phyloP scores from a whole-genome alignment of 2,888 invertebrate species.

The Ophion ellenae region DNA sequence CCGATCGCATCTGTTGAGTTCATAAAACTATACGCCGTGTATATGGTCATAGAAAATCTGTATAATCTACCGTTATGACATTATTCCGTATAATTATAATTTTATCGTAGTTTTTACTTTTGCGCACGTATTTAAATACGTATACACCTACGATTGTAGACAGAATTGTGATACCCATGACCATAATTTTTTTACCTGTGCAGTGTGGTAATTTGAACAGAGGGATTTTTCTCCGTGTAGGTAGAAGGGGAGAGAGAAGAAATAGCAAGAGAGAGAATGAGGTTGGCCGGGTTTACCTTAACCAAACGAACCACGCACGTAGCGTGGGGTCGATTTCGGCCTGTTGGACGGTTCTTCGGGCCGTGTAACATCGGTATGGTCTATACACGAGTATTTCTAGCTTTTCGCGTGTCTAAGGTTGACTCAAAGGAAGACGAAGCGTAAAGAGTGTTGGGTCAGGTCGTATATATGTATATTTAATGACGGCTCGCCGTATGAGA shows the following conservation, averaged over 20 bases:
- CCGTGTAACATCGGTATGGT: constrained; percentile 17
- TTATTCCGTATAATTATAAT: constrained; percentile 4
- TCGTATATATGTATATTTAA: constrained; percentile 18
- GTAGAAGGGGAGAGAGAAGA: too few relatives aligned
- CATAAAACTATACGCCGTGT: constrained; percentile 23
- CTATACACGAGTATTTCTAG: constrained; percentile 23
- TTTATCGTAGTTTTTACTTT: constrained; percentile 12
- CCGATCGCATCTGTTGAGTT: constrained; percentile 16
- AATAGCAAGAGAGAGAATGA: too few relatives aligned
- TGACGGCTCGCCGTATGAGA: constrained; percentile 37
- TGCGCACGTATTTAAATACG: constrained; percentile 24
- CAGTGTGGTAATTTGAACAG: constrained; percentile 16
- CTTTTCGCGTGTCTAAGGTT: constrained; percentile 49
- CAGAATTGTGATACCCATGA: constrained; percentile 4
- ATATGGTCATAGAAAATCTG: constrained; percentile 4
- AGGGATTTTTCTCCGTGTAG: constrained; percentile 24
- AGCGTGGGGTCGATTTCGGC: not conserved
- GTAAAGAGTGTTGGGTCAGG: not conserved
- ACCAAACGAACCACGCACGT: not conserved
- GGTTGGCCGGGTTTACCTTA: not conserved
- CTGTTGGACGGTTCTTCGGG: not conserved
- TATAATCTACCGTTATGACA: constrained; percentile 9
- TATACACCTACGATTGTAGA: constrained; percentile 18
- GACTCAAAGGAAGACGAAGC: constrained; percentile 52
- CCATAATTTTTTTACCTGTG: constrained; percentile 26